phyloP scores from a whole-genome alignment of 2,888 invertebrate species.

The Anticlea derivata region DNA sequence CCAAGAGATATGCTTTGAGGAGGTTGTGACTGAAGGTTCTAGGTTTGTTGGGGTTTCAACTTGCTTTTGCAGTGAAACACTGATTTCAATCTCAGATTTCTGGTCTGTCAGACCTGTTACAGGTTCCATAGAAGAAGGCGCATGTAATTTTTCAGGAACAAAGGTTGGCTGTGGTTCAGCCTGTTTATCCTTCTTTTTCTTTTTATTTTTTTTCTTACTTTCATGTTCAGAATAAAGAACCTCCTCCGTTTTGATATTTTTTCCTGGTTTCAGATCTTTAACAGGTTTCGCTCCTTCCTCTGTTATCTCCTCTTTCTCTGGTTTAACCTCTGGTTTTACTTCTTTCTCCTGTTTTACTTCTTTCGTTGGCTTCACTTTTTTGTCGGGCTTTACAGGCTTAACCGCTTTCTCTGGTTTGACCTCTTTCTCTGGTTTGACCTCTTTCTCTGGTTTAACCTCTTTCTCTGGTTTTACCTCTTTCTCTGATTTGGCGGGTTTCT shows the following conservation, averaged over 20 bases:
- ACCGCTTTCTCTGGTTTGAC: background rate
- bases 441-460: background rate
- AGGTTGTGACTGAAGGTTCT: background rate
- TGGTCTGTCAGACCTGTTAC: constrained; percentile 25
- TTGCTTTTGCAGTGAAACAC: constrained; percentile 1
- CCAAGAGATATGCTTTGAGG: constrained; percentile 23
- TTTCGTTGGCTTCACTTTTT: background rate
- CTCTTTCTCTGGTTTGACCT: background rate
- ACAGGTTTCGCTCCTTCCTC: background rate
- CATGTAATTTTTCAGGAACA: constrained; percentile 36
- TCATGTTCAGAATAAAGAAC: constrained; percentile 37
- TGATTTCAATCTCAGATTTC: background rate
- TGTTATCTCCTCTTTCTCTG: background rate
- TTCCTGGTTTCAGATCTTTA: background rate
- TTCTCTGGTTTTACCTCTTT: background rate
- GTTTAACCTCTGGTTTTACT: background rate
- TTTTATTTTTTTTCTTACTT: constrained; percentile 60
- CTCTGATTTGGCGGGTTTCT: background rate
- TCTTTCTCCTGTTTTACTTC: background rate
- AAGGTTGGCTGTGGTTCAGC: constrained; percentile 30
- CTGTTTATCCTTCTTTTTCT: constrained; percentile 65
- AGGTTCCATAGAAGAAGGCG: constrained; percentile 33
- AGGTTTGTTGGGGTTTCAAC: background rate
- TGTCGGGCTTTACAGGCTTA: background rate
- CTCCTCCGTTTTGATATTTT: constrained; percentile 16